phyloP scores from a whole-genome alignment of 64 coral and sea anemone genomes.

The Porites australiensis region DNA sequence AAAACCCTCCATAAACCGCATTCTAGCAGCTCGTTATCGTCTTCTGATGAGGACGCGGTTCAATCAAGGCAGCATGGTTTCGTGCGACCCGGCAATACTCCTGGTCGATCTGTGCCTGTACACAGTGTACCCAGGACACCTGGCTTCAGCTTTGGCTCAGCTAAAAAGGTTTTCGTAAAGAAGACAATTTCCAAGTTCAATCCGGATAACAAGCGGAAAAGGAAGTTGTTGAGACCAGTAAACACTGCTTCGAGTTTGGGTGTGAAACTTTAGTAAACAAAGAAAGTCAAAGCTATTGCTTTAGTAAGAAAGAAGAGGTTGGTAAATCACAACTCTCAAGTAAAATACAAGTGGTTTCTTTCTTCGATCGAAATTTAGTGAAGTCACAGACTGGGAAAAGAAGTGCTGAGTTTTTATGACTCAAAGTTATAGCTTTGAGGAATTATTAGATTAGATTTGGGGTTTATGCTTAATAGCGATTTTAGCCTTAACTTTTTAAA shows the following conservation, averaged over 20 bases:
- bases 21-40: conserved; percentile 19
- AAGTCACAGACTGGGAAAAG: no score
- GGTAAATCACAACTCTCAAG: no score
- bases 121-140: background rate
- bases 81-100: background rate
- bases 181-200: conserved; percentile 5
- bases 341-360: no score
- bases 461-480: no score
- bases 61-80: background rate
- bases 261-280: background rate
- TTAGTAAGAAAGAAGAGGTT: no score
- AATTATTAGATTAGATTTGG: no score
- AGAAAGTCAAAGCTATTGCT: no score
- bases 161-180: background rate
- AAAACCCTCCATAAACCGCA: background rate
- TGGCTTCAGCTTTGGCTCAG: conserved; percentile 34
- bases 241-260: conserved; percentile 28
- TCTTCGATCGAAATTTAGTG: no score
- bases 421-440: no score
- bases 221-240: conserved; percentile 11
- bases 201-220: conserved; percentile 25
- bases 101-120: background rate
- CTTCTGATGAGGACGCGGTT: conserved; percentile 2
- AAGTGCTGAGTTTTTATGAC: no score
- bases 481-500: no score